Conservation (phyloP, 2,888 invertebrate species). For the Archips xylosteana region DNA sequence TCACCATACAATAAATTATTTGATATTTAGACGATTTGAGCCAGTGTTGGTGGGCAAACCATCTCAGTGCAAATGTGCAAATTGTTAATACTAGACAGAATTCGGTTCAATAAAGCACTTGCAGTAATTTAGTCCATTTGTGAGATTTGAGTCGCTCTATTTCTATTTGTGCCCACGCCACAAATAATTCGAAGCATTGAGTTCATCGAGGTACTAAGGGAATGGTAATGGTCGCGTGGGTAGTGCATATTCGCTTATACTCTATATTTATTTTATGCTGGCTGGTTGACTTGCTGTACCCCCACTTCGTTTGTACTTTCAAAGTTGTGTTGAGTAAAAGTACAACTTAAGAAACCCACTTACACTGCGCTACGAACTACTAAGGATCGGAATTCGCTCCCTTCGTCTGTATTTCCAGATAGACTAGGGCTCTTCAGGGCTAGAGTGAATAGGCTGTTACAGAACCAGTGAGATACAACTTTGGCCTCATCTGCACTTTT, state of each 20-base stretch:
- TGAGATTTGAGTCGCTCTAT: constrained; percentile 35
- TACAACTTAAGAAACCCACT: too few relatives aligned
- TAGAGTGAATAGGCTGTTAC: too few relatives aligned
- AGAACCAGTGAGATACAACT: too few relatives aligned
- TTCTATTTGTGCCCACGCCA: constrained; percentile 41
- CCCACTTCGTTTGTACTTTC: not conserved
- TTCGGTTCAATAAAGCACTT: not conserved
- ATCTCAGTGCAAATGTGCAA: not conserved
- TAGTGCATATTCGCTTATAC: not conserved
- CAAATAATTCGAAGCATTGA: constrained; percentile 36
- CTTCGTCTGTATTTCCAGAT: too few relatives aligned
- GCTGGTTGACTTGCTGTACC: not conserved
- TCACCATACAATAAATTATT: too few relatives aligned
- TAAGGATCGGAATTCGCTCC: too few relatives aligned
- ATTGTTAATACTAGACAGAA: not conserved
- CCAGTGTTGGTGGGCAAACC: not conserved
- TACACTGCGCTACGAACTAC: too few relatives aligned
- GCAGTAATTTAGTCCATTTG: constrained; percentile 28
- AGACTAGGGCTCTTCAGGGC: too few relatives aligned
- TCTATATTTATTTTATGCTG: not conserved
- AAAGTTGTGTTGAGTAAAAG: too few relatives aligned
- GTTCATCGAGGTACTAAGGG: constrained; percentile 35
- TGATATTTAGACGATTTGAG: not conserved
- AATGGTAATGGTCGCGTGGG: constrained; percentile 22
- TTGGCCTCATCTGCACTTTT: too few relatives aligned